A percentile compares a stretch with the other conserved stretches of the same genome.
These are phyloP conservation scores for Sapajus apella DNA, from an alignment of 2,113 vertebrate genomes.

Conservation along the genomic window DNA sequence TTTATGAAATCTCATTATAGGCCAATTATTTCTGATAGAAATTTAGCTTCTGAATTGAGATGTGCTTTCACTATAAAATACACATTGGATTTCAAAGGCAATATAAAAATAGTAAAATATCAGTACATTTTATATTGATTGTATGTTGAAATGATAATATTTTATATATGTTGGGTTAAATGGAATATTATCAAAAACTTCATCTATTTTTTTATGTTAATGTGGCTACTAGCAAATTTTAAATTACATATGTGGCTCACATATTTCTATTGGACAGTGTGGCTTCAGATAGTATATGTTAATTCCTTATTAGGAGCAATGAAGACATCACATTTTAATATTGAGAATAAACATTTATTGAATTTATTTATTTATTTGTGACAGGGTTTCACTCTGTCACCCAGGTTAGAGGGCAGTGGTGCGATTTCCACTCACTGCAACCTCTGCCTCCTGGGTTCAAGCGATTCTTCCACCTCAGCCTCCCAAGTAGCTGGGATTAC, in stretches of 20 bases:
- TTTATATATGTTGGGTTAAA: conserved; percentile 24
- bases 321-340: conserved; percentile 13
- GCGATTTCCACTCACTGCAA: too few relatives aligned
- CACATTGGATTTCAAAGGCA: conserved; percentile 21
- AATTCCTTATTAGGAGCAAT: conserved; percentile 34
- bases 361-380: not conserved
- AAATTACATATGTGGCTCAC: not conserved
- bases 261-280: conserved; percentile 40
- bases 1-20: conserved; percentile 31
- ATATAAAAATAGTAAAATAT: conserved; percentile 30
- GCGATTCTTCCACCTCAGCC: too few relatives aligned
- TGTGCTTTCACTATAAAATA: not conserved
- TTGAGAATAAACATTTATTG: conserved; percentile 52
- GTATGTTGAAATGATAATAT: conserved; percentile 34
- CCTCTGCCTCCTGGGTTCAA: too few relatives aligned
- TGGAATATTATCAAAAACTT: conserved; percentile 9
- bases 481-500: too few relatives aligned
- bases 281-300: conserved; percentile 22
- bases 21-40: conserved; percentile 34
- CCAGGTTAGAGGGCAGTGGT: too few relatives aligned
- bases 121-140: conserved; percentile 24
- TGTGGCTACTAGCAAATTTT: not conserved
- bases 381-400: too few relatives aligned
- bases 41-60: conserved; percentile 45
- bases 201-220: conserved; percentile 42